Evolutionary conservation across 2,888 invertebrate species (phyloP).

Genomic region (Theretra japonica): DNA sequence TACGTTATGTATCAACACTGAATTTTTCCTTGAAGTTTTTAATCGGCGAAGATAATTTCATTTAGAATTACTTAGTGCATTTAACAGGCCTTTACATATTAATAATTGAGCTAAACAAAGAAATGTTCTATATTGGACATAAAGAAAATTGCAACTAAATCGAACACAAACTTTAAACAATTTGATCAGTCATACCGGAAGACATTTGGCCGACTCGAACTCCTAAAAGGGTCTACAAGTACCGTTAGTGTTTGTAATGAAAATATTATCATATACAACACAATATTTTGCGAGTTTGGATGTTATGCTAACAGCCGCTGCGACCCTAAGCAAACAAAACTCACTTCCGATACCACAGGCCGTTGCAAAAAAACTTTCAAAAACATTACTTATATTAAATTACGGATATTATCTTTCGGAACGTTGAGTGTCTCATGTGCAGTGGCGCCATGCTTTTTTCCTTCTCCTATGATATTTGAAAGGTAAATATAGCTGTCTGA

Average conservation of each 20-base stretch:
- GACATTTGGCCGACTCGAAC: slow-evolving; percentile 7
- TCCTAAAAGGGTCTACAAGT: slow-evolving; percentile 37
- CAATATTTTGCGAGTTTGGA: slow-evolving; percentile 66
- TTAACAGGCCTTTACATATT: too few species aligned
- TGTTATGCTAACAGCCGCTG: slow-evolving; percentile 68
- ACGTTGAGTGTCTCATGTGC: slow-evolving; percentile 59
- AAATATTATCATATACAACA: slow-evolving; percentile 57
- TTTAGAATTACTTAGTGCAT: too few species aligned
- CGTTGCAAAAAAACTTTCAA: slow-evolving; percentile 68
- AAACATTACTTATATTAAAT: slow-evolving; percentile 68
- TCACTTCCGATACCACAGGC: slow-evolving; percentile 75
- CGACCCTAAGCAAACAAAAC: slow-evolving; percentile 72
- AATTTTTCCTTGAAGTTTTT: too few species aligned
- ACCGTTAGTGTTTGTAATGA: slow-evolving; percentile 59
- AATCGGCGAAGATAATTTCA: too few species aligned
- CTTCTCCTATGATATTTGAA: slow-evolving; percentile 3
- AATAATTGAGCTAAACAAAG: too few species aligned
- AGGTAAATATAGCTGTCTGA: background rate
- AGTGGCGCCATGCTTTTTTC: slow-evolving; percentile 68
- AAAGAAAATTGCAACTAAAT: background rate
- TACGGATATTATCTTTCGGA: slow-evolving; percentile 56
- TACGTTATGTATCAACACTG: too few species aligned
- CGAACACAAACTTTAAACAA: background rate
- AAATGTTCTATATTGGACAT: too few species aligned
- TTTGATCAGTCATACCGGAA: background rate